phyloP scores from a whole-genome alignment of 35 echinoderm and acorn worm genomes.

The Lytechinus variegatus region DNA sequence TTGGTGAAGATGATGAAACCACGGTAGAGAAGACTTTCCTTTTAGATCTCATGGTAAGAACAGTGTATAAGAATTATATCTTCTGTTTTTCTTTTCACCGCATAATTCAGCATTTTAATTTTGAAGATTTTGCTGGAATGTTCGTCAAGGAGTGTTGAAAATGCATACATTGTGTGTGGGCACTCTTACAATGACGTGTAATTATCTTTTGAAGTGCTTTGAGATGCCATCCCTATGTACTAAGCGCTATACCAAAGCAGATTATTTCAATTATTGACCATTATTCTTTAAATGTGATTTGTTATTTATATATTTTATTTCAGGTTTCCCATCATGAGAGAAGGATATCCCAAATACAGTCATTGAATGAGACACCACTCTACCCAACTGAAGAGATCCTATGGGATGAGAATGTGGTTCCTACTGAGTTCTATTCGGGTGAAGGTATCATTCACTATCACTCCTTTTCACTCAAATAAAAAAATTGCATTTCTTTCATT shows the following conservation, averaged over 20 bases:
- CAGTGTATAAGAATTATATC: neutral
- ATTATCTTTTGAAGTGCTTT: too few relatives aligned
- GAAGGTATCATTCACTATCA: constrained; percentile 64
- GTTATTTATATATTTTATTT: neutral
- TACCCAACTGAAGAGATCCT: constrained; percentile 95
- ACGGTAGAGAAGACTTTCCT: constrained; percentile 71
- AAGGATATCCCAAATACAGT: constrained; percentile 91
- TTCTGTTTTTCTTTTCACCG: too few relatives aligned
- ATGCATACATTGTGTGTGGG: too few relatives aligned
- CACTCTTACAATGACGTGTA: too few relatives aligned
- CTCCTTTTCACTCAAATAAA: neutral
- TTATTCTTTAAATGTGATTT: neutral
- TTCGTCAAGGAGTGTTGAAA: too few relatives aligned
- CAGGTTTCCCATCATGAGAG: constrained; percentile 94
- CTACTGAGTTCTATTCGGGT: constrained; percentile 96
- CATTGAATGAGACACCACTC: constrained; percentile 90
- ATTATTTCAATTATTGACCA: too few relatives aligned
- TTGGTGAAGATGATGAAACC: constrained; percentile 70
- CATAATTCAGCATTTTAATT: too few relatives aligned
- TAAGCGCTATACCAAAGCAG: too few relatives aligned
- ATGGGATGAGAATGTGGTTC: constrained; percentile 99
- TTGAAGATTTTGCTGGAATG: too few relatives aligned
- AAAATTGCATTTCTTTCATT: neutral
- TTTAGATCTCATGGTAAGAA: constrained; percentile 84
- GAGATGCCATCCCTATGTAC: too few relatives aligned